Percentiles rank a stretch among this genome's conserved stretches.
phyloP scores from a whole-genome alignment of 2,113 vertebrate genomes.

The Ammodramus savannarum region DNA sequence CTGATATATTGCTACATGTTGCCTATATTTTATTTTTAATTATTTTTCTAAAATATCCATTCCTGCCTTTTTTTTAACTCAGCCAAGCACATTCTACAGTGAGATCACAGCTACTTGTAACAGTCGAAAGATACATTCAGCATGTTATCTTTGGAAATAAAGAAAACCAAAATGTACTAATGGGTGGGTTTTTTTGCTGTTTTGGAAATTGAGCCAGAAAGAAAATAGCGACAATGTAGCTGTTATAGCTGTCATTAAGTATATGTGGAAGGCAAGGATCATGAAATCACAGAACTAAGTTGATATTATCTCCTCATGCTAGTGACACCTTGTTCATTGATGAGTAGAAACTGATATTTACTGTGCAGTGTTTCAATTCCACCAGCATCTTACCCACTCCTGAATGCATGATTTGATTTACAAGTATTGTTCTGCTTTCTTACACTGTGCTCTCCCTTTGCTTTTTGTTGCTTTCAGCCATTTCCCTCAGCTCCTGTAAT shows the following conservation, averaged over 20 bases:
- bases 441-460: neutral
- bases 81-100: neutral
- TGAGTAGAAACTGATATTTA: neutral
- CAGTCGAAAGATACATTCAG: neutral
- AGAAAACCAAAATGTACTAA: neutral
- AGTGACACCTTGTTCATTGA: neutral
- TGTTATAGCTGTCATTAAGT: neutral
- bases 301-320: neutral
- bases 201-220: neutral
- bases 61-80: neutral
- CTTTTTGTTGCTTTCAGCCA: slow-evolving; percentile 4
- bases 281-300: neutral
- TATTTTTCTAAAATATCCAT: neutral
- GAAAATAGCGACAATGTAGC: neutral
- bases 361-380: neutral
- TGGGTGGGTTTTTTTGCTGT: neutral
- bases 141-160: neutral
- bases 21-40: neutral
- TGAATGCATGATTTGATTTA: slow-evolving; percentile 3
- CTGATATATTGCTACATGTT: neutral
- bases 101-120: neutral
- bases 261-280: neutral
- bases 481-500: slow-evolving; percentile 32
- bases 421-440: neutral
- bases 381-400: neutral